Evolutionary conservation across 1,140 invertebrate genomes (phyloP).

Genomic region (Panagrolaimus sp.): DNA sequence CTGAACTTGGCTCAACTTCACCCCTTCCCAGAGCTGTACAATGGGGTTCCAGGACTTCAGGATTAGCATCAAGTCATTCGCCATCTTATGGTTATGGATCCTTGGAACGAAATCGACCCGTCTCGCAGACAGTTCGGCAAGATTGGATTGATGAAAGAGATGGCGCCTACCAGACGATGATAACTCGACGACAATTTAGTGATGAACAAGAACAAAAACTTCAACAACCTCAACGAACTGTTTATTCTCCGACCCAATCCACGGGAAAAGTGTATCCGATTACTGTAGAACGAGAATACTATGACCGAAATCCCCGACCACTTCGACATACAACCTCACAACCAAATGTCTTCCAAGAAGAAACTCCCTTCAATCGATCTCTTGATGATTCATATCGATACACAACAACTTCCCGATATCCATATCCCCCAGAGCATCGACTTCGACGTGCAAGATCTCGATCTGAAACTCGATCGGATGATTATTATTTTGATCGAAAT

Average conservation of each 20-base stretch:
- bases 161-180: no score
- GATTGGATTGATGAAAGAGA: background rate
- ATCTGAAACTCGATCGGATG: background rate
- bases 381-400: background rate
- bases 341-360: background rate
- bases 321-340: background rate
- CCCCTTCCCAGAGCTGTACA: background rate
- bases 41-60: background rate
- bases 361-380: background rate
- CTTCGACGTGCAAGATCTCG: constrained; percentile 19
- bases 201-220: no score
- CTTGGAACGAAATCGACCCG: background rate
- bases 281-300: background rate
- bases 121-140: background rate
- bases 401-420: background rate
- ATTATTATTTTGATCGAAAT: background rate
- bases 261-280: no score
- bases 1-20: background rate
- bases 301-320: background rate
- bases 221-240: no score
- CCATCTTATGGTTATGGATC: no score
- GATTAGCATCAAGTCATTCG: no score
- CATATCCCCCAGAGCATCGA: background rate
- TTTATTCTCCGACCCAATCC: no score
- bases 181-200: no score